Percentiles rank a stretch among this genome's conserved stretches.
phyloP scores from a whole-genome alignment of 2,113 vertebrate genomes.

The Labeo catla region DNA sequence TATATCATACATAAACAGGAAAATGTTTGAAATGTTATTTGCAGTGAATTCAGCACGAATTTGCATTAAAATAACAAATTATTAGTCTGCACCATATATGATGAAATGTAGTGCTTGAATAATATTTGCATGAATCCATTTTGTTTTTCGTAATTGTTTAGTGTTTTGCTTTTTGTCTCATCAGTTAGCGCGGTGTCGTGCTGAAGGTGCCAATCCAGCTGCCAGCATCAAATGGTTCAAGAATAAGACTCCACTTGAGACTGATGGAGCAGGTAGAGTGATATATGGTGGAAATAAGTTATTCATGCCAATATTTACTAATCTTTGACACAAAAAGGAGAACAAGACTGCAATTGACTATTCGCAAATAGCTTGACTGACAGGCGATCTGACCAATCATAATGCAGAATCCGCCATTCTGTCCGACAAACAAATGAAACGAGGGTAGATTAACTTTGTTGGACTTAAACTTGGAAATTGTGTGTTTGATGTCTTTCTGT shows the following conservation, averaged over 20 bases:
- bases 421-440: no score
- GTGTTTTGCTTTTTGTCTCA: slow-evolving; percentile 18
- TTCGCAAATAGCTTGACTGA: no score
- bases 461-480: no score
- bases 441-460: no score
- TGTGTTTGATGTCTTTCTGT: no score
- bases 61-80: not conserved
- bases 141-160: not conserved
- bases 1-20: not conserved
- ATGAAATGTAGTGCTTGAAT: not conserved
- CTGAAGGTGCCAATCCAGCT: slow-evolving; percentile 83
- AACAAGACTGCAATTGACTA: no score
- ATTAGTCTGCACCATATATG: not conserved
- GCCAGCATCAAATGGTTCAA: slow-evolving; percentile 87
- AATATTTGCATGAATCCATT: not conserved
- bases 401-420: no score
- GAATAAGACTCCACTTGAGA: slow-evolving; percentile 77
- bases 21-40: not conserved
- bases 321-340: no score
- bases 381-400: no score
- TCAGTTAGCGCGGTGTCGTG: slow-evolving; percentile 86
- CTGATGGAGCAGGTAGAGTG: slow-evolving; percentile 78
- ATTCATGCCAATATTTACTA: not conserved
- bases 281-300: slow-evolving; percentile 1
- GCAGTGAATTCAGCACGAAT: not conserved